Evolutionary conservation across 2,888 invertebrate species (phyloP).

Genomic region (Hyppa rectilinea): DNA sequence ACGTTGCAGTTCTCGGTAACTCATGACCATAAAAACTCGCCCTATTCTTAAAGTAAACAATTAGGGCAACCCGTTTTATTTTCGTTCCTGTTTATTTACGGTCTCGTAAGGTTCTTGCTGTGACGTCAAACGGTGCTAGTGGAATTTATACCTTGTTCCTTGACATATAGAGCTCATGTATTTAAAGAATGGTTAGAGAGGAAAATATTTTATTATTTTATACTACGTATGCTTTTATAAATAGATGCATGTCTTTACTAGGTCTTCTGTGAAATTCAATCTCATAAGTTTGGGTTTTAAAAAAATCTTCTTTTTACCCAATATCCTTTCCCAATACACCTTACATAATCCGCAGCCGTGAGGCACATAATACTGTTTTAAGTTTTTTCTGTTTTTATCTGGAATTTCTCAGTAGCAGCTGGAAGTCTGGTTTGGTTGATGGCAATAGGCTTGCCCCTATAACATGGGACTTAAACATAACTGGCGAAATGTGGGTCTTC

Average conservation of each 20-base stretch:
- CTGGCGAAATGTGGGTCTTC: too few species aligned
- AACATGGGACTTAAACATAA: too few species aligned
- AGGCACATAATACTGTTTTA: too few species aligned
- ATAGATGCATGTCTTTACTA: slow-evolving; percentile 17
- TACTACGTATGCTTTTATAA: slow-evolving; percentile 16
- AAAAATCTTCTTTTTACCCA: neutral
- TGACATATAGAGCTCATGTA: slow-evolving; percentile 23
- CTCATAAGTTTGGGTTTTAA: neutral
- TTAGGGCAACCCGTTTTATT: slow-evolving; percentile 77
- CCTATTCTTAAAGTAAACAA: slow-evolving; percentile 74
- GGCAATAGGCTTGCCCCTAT: too few species aligned
- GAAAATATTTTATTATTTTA: slow-evolving; percentile 35
- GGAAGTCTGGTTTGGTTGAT: too few species aligned
- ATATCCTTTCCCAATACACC: neutral
- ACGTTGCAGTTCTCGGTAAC: slow-evolving; percentile 40
- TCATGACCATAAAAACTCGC: slow-evolving; percentile 58
- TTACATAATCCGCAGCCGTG: neutral
- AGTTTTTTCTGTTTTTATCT: too few species aligned
- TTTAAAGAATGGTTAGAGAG: neutral
- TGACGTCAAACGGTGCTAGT: slow-evolving; percentile 66
- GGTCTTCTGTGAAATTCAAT: slow-evolving; percentile 13
- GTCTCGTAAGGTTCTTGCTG: slow-evolving; percentile 62
- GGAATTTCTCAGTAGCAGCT: too few species aligned
- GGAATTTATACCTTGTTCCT: slow-evolving; percentile 59
- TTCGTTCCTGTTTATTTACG: slow-evolving; percentile 73